Evolutionary conservation across 2,888 invertebrate genomes (phyloP).

Genomic region (Watsonalla cultraria): DNA sequence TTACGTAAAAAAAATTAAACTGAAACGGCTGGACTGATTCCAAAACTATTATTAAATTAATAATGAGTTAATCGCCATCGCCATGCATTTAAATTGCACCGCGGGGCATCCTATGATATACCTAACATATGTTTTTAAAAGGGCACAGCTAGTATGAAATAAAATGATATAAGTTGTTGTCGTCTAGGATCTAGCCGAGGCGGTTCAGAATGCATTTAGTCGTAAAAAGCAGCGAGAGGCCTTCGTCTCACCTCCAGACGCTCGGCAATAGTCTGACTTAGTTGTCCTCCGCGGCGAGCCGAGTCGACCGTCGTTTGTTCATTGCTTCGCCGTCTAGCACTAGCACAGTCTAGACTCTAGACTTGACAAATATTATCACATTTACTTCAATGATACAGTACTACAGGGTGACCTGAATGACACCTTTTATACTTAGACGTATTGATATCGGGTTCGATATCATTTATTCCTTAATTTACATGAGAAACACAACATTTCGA

Average conservation of each 20-base stretch:
- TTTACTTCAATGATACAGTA: slow-evolving; percentile 1
- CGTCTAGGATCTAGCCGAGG: slow-evolving; percentile 11
- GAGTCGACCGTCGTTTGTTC: slow-evolving; percentile 23
- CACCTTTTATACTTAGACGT: background rate
- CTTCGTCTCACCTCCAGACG: slow-evolving; percentile 67
- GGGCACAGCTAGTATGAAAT: background rate
- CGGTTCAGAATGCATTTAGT: slow-evolving; percentile 48
- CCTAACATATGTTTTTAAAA: background rate
- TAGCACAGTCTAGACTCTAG: slow-evolving; percentile 36
- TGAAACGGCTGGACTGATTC: too few species aligned
- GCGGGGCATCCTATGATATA: too few species aligned
- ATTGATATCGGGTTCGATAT: too few species aligned
- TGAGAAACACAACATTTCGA: too few species aligned
- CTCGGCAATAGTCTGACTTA: slow-evolving; percentile 41
- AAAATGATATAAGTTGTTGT: slow-evolving; percentile 15
- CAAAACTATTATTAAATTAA: too few species aligned
- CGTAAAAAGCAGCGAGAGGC: slow-evolving; percentile 50
- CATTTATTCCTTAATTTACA: too few species aligned
- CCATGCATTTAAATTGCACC: too few species aligned
- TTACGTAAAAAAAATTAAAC: too few species aligned
- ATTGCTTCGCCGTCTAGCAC: slow-evolving; percentile 19
- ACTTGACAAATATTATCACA: slow-evolving; percentile 55
- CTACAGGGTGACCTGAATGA: background rate
- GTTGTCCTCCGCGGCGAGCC: slow-evolving; percentile 38
- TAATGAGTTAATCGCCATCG: too few species aligned